Evolutionary conservation across 2,113 vertebrate genomes (phyloP).

Genomic region (Vidua macroura): DNA sequence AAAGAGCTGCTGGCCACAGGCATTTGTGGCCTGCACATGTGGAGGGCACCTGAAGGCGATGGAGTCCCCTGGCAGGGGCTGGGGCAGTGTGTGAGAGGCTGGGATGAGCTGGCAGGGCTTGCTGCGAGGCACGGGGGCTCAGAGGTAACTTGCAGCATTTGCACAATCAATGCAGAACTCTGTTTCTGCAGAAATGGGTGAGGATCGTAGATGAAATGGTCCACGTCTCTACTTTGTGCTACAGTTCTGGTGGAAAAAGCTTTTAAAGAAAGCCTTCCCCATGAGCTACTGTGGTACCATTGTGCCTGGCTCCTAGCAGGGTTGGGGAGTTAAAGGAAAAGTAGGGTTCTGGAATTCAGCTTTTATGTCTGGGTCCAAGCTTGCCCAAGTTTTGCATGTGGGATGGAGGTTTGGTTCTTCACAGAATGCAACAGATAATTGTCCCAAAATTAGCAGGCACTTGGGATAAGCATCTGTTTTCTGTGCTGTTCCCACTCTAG

Average conservation of each 20-base stretch:
- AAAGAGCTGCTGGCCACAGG: background rate
- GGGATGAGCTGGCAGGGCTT: background rate
- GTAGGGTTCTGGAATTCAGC: background rate
- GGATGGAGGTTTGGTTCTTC: background rate
- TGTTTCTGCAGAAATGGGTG: background rate
- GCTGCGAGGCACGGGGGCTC: background rate
- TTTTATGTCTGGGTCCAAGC: background rate
- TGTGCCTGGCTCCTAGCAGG: background rate
- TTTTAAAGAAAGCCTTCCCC: background rate
- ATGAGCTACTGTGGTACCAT: fast-evolving
- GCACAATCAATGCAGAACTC: background rate
- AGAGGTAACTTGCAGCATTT: background rate
- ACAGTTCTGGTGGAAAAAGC: background rate
- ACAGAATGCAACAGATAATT: background rate
- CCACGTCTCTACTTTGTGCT: background rate
- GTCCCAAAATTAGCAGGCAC: background rate
- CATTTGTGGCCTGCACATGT: background rate
- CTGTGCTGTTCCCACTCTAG: background rate
- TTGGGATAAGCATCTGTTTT: background rate
- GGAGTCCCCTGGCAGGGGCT: background rate
- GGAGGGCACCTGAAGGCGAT: background rate
- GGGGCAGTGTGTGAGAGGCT: background rate
- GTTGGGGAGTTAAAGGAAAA: background rate
- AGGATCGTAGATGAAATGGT: background rate
- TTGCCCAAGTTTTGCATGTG: background rate